phyloP scores from a whole-genome alignment of 2,797 vertebrate species.

The Poecilia gillii region DNA sequence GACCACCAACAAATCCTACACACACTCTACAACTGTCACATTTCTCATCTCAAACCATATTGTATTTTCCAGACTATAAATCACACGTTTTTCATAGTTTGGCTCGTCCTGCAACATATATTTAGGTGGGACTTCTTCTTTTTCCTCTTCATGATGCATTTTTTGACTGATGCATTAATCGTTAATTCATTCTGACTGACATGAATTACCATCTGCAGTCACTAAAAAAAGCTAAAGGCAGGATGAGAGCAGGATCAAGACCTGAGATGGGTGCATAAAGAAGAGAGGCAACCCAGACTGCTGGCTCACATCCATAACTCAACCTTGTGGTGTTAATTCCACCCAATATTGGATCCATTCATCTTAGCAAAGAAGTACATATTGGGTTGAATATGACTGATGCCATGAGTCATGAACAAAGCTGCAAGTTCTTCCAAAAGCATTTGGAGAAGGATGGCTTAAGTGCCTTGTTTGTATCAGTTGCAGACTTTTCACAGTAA shows the following conservation, averaged over 20 bases:
- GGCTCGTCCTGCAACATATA: too few species aligned
- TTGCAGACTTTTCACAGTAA: neutral
- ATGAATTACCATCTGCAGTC: too few species aligned
- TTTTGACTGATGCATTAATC: too few species aligned
- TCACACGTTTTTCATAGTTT: too few species aligned
- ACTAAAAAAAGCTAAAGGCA: too few species aligned
- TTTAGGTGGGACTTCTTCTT: too few species aligned
- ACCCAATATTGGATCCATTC: neutral
- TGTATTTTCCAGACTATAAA: too few species aligned
- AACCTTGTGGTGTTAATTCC: conserved; percentile 1
- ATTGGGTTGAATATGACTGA: neutral
- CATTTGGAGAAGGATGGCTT: neutral
- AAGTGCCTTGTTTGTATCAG: neutral
- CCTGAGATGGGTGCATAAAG: too few species aligned
- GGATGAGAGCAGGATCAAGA: too few species aligned
- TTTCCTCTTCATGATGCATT: too few species aligned
- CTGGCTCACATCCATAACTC: neutral
- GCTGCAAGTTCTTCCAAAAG: neutral
- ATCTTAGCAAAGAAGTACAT: neutral
- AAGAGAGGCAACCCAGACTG: neutral
- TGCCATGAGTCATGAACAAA: neutral
- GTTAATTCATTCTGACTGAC: too few species aligned
- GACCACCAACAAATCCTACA: neutral
- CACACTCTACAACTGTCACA: neutral
- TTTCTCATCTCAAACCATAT: neutral